Evolutionary conservation across 2,888 invertebrate genomes (phyloP), one percentile per base, ranked within the genome.

Genomic region (Steinernema carpocapsae): DNA sequence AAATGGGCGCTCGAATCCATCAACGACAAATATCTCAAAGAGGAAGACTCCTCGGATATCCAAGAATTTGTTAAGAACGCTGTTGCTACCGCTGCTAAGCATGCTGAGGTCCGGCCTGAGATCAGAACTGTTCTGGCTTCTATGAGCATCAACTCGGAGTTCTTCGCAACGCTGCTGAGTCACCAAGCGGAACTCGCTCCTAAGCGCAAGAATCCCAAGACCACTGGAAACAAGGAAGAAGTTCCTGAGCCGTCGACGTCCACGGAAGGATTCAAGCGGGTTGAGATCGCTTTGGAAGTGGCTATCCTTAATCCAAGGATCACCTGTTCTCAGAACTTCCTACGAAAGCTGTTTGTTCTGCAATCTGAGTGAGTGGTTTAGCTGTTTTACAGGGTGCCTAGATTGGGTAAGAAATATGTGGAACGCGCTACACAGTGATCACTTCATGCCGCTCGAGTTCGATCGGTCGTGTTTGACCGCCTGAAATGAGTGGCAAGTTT

Each of bases 1-100:
- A 71, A 43, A 48, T 81, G 80, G 75, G 77, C 77, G 59, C 43
- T 79, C 24, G 32, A 76, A 71, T 70, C 80, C 1, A 70, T 79
- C 24, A 43, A 72, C 32, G n/a, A 72, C 45, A 45, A 48, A 17
- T 79, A 79, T 32, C 19, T 80, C 19, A 71, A 73, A 3, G 72
- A 59, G 6, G 71, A 70, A 46, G 71, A 70, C 22, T 12, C 22
- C 6, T 6, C 71, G 24, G 71, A 70, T 46, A 70, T 56, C 6
- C 14, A 56, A 12, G 26, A 10, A 3, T 56, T 56, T 17, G 56
- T 56, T 6, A 56, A 26, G 17, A 26, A 22, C 26, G 56, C 56
- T 7, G n/a, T 56, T 19, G 22, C 56, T 22, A 26, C 22, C 14
- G 56, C 24, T 14, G 22, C 56, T 24, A 22, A 17, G 14, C 56